Percentiles rank a stretch among this genome's conserved stretches.
Evolutionary conservation across 1,140 invertebrate species (phyloP).

Genomic region (Eupeodes corollae): DNA sequence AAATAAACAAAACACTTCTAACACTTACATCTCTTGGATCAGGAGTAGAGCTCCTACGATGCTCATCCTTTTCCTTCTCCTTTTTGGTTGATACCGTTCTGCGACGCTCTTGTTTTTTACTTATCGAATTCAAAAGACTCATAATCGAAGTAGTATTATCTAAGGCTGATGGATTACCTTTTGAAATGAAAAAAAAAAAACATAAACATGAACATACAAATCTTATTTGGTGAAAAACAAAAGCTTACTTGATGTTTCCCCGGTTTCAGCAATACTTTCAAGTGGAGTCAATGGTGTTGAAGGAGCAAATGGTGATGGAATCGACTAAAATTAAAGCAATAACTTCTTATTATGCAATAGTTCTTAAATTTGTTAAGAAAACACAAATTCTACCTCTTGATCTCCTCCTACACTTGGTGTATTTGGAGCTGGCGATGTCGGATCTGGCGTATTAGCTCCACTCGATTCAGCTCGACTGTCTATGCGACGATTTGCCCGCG

Average conservation of each 20-base stretch:
- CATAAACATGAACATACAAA: neutral
- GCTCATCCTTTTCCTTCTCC: conserved; percentile 32
- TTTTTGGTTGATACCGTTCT: conserved; percentile 38
- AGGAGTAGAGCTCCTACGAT: conserved; percentile 33
- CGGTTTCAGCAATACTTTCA: conserved; percentile 22
- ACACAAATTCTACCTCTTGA: conserved; percentile 18
- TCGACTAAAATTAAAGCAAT: conserved; percentile 18
- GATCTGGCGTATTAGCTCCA: conserved; percentile 61
- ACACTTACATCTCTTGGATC: conserved; percentile 40
- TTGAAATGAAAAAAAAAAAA: neutral
- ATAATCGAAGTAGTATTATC: conserved; percentile 1
- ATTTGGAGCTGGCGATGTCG: conserved; percentile 34
- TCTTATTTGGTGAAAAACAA: neutral
- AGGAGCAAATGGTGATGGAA: conserved; percentile 47
- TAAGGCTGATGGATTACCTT: neutral
- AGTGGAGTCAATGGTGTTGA: conserved; percentile 33
- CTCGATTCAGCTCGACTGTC: conserved; percentile 58
- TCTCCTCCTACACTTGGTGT: conserved; percentile 14
- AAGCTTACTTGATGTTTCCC: neutral
- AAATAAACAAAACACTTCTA: neutral
- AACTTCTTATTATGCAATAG: conserved; percentile 2
- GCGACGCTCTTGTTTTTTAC: conserved; percentile 32
- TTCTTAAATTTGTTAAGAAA: neutral
- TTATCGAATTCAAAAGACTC: neutral
- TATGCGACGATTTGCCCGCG: conserved; percentile 47